phyloP scores from a whole-genome alignment of 2,797 vertebrate species.

The Ctenosaura bakeri region DNA sequence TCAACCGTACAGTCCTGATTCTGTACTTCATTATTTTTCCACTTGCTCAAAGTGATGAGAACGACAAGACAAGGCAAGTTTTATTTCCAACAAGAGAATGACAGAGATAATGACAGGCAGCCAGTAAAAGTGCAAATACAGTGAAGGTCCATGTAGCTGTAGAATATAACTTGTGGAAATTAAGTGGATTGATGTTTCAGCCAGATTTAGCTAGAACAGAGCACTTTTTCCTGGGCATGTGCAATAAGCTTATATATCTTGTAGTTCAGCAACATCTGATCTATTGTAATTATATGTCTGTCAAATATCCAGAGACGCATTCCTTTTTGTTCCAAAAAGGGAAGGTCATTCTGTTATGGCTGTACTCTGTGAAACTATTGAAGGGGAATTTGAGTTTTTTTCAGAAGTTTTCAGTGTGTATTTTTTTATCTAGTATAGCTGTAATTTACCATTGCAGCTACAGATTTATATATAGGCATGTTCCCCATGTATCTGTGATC shows the following conservation, averaged over 20 bases:
- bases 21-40: not conserved
- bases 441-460: no score
- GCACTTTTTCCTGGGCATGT: not conserved
- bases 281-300: not conserved
- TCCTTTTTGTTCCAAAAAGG: slow-evolving; percentile 9
- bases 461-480: no score
- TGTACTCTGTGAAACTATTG: not conserved
- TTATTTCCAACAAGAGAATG: not conserved
- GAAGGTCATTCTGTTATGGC: not conserved
- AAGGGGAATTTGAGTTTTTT: not conserved
- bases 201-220: slow-evolving; percentile 7
- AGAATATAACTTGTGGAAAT: slow-evolving; percentile 28
- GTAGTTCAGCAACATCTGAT: slow-evolving; percentile 5
- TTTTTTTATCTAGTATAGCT: not conserved
- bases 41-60: slow-evolving; percentile 19
- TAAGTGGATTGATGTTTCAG: not conserved
- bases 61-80: not conserved
- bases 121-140: slow-evolving; percentile 23
- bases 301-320: not conserved
- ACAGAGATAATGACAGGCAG: slow-evolving; percentile 13
- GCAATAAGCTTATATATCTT: not conserved
- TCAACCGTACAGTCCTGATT: not conserved
- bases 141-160: not conserved
- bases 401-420: not conserved
- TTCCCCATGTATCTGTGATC: no score